Evolutionary conservation across 2,888 invertebrate genomes (phyloP), one percentile per base, ranked within the genome.

Genomic region (Anarsia innoxiella): DNA sequence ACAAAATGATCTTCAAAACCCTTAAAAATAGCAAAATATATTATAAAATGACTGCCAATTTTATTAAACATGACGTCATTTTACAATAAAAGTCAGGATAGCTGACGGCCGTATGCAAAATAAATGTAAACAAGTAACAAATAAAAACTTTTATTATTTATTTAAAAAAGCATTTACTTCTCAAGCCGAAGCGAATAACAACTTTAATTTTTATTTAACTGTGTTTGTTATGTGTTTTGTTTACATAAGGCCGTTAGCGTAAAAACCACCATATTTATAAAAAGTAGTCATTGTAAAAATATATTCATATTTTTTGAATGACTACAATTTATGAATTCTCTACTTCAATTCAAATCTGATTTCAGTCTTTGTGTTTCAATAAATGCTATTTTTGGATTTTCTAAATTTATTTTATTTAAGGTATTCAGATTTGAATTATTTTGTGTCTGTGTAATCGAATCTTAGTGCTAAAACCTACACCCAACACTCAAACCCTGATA

Each of bases 41-140:
- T 41, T 56, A 52, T 48, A 56, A 59, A 50, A 51, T 47, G 37
- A 36, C 59, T 28, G 8, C 19, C 9, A 28, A 10, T 15, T 16
- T 15, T 35, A 10, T n/a, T 26, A 66, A 36, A 43, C 30, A 47
- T 43, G 60, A 66, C 63, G 59, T 44, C 41, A 55, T 31, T 56
- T 55, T 53, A 50, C 45, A 45, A 35, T 28, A 23, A 14, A 42
- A 16, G 26, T 27, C 31, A 30, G 3, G 29, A 37, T 16, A 41
- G 36, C 29, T 31, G 40, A 43, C 47, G 47, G 45, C 44, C 37
- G 36, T 41, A 41, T 42, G 43, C 36, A 37, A 45, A 37, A 25
- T 13, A 23, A 15, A 12, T 28, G 15, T 23, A 33, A 33, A 6
- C 23, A 2, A 32, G 12, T 23, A 9, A 1, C 12, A 25, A 10